A percentile compares a stretch with the other conserved stretches of the same genome.
These are phyloP conservation scores for Oxygymnocypris stewartii DNA, from an alignment of 2,113 vertebrate species.

Conservation along the genomic window DNA sequence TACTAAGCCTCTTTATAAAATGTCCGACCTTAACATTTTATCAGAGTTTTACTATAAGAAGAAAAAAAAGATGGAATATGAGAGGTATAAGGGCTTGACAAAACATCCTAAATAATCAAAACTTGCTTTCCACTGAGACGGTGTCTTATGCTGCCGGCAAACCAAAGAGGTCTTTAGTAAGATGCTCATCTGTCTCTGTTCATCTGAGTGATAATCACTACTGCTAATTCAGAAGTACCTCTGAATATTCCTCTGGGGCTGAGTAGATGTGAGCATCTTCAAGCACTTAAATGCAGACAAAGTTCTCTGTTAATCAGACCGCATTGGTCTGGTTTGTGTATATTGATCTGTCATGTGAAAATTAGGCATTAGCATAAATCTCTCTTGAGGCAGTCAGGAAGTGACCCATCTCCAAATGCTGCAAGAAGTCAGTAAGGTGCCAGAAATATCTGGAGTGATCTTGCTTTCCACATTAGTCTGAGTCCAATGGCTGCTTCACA, in stretches of 20 bases:
- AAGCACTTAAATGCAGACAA: background rate
- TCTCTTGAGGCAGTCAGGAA: slow-evolving; percentile 15
- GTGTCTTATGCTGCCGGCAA: background rate
- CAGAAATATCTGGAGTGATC: slow-evolving; percentile 48
- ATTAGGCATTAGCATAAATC: background rate
- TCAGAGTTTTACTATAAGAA: background rate
- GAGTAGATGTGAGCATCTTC: slow-evolving; percentile 13
- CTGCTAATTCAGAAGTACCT: background rate
- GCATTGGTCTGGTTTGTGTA: slow-evolving; percentile 4
- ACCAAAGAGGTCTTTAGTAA: slow-evolving; percentile 14
- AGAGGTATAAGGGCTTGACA: background rate
- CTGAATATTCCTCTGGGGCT: slow-evolving; percentile 6
- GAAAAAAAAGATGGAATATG: background rate
- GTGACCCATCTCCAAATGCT: background rate
- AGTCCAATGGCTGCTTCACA: slow-evolving; percentile 37
- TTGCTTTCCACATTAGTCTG: slow-evolving; percentile 43
- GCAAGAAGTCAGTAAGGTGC: background rate
- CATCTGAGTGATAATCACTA: slow-evolving; percentile 16
- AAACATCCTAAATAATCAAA: background rate
- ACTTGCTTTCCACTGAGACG: background rate
- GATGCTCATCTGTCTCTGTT: slow-evolving; percentile 23
- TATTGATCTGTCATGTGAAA: slow-evolving; percentile 34
- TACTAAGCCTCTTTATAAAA: background rate
- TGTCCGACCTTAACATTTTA: background rate
- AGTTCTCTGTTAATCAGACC: slow-evolving; percentile 14